Evolutionary conservation across 2,797 vertebrate genomes (phyloP), one percentile per base, ranked within the genome.

Genomic region (Thalassophryne amazonica): DNA sequence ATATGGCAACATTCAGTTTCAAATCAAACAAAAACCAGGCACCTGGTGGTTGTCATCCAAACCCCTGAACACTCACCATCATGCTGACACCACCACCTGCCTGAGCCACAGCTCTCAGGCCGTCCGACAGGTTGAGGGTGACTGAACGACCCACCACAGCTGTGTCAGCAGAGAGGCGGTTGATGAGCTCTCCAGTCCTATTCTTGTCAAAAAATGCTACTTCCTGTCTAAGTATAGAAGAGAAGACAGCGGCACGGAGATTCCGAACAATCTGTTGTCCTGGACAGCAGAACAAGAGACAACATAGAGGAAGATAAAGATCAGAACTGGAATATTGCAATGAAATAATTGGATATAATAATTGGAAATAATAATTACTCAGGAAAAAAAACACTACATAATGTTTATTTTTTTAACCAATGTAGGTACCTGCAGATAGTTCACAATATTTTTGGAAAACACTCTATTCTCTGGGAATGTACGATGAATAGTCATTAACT

Each of bases 51-150:
- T 24, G 16, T 23, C 8, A 35, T 15, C 33, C 3, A 21, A 20
- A 52, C 1, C 19, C 15, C 14, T 7, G 12, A 10, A n/a, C 7
- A 2, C 89, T 88, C 87, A 99, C 97, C 97, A 99, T 99, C 96
- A 99, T 99, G 69, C 93, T 93, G 64, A 98, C 64, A 12, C 96
- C 96, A 17, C 92, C 92, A 3, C 80, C 90, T 4, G 93, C 95
- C 81, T 98, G 97, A 28, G 93, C 95, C 1, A 90, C 85, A 1
- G 97, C 93, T 73, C 97, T 87, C 51, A 99, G 91, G 10, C 97
- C 97, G 6, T 99, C 96, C 0, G 97, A 97, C 47, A 99, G 88
- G 81, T 99, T 99, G 80, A 98, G 95, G 0, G 97, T 99, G 69
- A 99, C 77, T 0, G 95, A 95, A 69, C 48, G 86, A 29, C 97